These are phyloP conservation scores for Melanotaenia pygmaea DNA, from an alignment of 2,797 vertebrate genomes.

Conservation along the genomic window DNA sequence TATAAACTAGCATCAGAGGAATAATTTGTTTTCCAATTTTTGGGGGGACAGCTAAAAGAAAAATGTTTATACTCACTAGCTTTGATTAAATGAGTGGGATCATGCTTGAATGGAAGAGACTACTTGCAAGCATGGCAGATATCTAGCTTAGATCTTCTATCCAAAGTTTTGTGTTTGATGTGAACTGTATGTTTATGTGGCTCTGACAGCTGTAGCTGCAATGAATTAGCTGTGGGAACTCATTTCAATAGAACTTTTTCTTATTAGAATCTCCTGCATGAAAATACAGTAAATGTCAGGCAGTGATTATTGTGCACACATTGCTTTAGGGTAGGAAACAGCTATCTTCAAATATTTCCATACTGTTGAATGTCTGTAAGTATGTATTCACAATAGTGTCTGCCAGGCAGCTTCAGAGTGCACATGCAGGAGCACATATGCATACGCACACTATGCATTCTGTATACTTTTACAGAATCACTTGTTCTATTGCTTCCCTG, in stretches of 20 bases:
- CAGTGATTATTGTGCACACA: slow-evolving; percentile 29
- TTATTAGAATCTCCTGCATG: slow-evolving; percentile 40
- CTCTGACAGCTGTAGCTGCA: slow-evolving; percentile 51
- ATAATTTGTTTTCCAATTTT: not conserved
- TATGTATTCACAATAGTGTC: not conserved
- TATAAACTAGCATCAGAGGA: slow-evolving; percentile 8
- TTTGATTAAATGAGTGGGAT: slow-evolving; percentile 26
- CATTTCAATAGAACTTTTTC: slow-evolving; percentile 29
- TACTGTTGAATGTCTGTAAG: slow-evolving; percentile 16
- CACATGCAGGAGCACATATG: not conserved
- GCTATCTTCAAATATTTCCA: slow-evolving; percentile 43
- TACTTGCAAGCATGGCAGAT: slow-evolving; percentile 9
- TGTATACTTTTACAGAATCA: not conserved
- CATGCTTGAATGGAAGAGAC: slow-evolving; percentile 5
- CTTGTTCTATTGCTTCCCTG: not conserved
- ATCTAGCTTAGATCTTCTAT: slow-evolving; percentile 27
- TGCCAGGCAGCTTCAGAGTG: not conserved
- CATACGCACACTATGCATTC: not conserved
- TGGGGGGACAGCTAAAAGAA: not conserved
- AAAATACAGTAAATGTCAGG: slow-evolving; percentile 25
- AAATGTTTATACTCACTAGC: slow-evolving; percentile 9
- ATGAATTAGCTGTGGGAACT: slow-evolving; percentile 37
- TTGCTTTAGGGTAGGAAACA: slow-evolving; percentile 28
- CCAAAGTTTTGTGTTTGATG: slow-evolving; percentile 47
- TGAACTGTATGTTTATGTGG: slow-evolving; percentile 43